Evolutionary conservation across 2,888 invertebrate genomes (phyloP), one percentile per base, ranked within the genome.

Genomic region (Heteropelma amictum): DNA sequence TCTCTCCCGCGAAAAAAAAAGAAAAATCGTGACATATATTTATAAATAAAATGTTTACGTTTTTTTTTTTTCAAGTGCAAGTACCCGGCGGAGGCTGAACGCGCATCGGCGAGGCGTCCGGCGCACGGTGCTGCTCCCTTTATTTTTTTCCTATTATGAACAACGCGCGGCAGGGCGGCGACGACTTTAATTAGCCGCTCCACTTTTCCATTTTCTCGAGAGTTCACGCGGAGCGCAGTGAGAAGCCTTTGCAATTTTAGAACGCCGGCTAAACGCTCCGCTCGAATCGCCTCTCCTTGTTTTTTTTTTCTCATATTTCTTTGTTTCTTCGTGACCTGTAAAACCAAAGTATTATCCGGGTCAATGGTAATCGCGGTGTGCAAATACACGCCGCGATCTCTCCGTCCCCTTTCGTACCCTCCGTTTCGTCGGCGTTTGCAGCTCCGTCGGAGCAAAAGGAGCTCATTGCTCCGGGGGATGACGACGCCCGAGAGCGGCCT

Each of bases 131-230:
- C 51, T 45, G 30, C 45, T 58, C 61, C 45, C n/a, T n/a, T n/a
- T n/a, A n/a, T n/a, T 30, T 54, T 53, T 75, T 70, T 60, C 60
- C 53, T 64, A 63, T 67, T 67, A 68, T 68, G 71, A 65, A 72
- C 67, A 77, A 63, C 49, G n/a, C n/a, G n/a, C n/a, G n/a, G 28
- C 72, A 76, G 65, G 70, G 75, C n/a, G 79, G 72, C 73, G 78
- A 77, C 76, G 70, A 78, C 72, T 80, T 79, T 80, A 83, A 84
- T 84, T 84, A 84, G 79, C 74, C 72, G 80, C 71, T 71, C 81
- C 75, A 83, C 78, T 81, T 84, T 54, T 76, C 40, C 70, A 65
- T 80, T 74, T n/a, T n/a, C n/a, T n/a, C n/a, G n/a, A n/a, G n/a
- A n/a, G 75, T 77, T 78, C 77, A 77, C 74, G 74, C 23, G 40